Conservation (phyloP, 2,888 invertebrate species). For the Hartigia nigra region DNA sequence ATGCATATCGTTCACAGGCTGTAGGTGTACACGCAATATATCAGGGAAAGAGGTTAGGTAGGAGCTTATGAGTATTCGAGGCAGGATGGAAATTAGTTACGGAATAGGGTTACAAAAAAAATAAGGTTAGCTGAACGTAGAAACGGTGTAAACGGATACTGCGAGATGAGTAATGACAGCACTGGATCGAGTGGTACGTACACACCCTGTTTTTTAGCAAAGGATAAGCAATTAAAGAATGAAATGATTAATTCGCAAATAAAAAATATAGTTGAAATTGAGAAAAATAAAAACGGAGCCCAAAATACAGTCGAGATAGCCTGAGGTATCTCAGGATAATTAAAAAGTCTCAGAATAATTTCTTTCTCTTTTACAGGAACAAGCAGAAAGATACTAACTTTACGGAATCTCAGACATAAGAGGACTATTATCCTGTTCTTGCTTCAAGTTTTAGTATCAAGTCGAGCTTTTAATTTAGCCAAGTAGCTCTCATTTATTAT, state of each 20-base stretch:
- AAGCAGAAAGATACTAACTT: not conserved
- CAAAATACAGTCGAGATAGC: no score
- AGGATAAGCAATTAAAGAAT: no score
- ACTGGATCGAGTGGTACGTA: not conserved
- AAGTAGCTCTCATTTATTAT: conserved; percentile 23
- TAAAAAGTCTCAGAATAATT: no score
- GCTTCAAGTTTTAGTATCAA: not conserved
- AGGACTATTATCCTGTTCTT: not conserved
- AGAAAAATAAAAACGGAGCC: no score
- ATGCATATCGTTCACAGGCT: not conserved
- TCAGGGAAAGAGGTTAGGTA: not conserved
- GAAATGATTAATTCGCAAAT: no score
- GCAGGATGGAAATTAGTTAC: not conserved
- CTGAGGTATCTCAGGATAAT: no score
- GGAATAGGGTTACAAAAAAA: not conserved
- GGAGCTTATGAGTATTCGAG: not conserved
- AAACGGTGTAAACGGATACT: not conserved
- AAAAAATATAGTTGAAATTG: no score
- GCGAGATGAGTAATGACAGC: not conserved
- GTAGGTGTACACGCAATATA: not conserved
- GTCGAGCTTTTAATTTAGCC: conserved; percentile 10
- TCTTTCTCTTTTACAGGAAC: no score
- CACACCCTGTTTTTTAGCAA: no score
- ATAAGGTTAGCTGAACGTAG: not conserved
- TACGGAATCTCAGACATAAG: not conserved